Percentiles rank a stretch among this genome's conserved stretches.
Conservation (phyloP, 2,888 invertebrate genomes). For the Halictus ligatus region DNA sequence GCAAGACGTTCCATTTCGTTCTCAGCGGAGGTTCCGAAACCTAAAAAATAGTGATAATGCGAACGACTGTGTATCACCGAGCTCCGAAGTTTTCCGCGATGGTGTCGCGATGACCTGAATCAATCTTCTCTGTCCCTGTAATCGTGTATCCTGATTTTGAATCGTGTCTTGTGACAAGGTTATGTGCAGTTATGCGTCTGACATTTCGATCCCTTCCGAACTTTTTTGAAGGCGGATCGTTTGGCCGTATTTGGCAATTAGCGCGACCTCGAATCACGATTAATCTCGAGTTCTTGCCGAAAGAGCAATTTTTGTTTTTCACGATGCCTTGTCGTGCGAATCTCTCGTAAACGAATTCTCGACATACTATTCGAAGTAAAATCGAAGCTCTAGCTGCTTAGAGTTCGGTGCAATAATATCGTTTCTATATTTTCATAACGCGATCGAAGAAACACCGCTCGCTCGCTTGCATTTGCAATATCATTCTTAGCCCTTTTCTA, state of each 20-base stretch:
- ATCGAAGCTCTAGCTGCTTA: constrained; percentile 34
- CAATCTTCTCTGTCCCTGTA: constrained; percentile 40
- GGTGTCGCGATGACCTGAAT: constrained; percentile 61
- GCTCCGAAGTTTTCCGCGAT: constrained; percentile 26
- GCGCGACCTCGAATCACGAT: constrained; percentile 30
- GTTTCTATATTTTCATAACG: constrained; percentile 18
- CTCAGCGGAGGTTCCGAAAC: not conserved
- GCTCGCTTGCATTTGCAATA: constrained; percentile 3
- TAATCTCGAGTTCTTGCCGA: constrained; percentile 19
- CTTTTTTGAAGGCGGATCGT: constrained; percentile 31
- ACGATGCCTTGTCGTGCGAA: constrained; percentile 22
- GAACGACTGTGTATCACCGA: constrained; percentile 35
- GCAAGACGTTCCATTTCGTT: constrained; percentile 63
- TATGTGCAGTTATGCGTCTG: constrained; percentile 65
- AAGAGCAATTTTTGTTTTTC: constrained; percentile 25
- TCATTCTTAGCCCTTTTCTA: constrained; percentile 1
- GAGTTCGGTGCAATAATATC: constrained; percentile 54
- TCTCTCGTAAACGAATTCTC: constrained; percentile 32
- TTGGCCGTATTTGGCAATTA: constrained; percentile 44
- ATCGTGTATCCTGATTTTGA: constrained; percentile 32
- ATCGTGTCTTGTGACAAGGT: constrained; percentile 58
- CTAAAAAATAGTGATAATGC: constrained; percentile 55
- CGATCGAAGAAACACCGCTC: not conserved
- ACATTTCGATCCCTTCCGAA: constrained; percentile 49
- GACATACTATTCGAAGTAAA: constrained; percentile 33